Conservation (phyloP, 2,888 invertebrate genomes). For the Lathronympha strigana region DNA sequence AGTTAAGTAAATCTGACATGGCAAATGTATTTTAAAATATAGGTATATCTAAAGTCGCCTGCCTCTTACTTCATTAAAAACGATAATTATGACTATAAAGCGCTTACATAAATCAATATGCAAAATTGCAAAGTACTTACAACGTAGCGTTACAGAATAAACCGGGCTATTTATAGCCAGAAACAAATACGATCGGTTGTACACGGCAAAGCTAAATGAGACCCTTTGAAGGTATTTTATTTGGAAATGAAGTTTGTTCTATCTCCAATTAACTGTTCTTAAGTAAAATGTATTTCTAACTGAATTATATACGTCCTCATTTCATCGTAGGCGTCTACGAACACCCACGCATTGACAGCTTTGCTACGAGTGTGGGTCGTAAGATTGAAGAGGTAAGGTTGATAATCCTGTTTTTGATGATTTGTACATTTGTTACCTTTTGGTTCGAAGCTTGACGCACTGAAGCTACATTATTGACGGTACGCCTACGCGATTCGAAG, state of each 20-base stretch:
- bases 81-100: no score
- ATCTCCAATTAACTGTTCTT: not conserved
- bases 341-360: slow-evolving; percentile 23
- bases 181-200: not conserved
- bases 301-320: slow-evolving; percentile 13
- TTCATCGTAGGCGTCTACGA: slow-evolving; percentile 21
- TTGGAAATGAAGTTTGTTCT: not conserved
- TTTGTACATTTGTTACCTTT: slow-evolving; percentile 6
- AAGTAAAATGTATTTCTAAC: slow-evolving; percentile 25
- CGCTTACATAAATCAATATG: no score
- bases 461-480: slow-evolving; percentile 14
- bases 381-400: not conserved
- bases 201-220: not conserved
- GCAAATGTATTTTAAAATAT: no score
- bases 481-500: slow-evolving; percentile 13
- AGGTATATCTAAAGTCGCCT: no score
- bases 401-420: not conserved
- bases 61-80: no score
- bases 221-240: not conserved
- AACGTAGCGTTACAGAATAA: no score
- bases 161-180: no score
- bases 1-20: no score
- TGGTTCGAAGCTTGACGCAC: not conserved
- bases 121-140: no score
- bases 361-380: not conserved